Evolutionary conservation across 2,888 invertebrate genomes (phyloP), one percentile per base, ranked within the genome.

Genomic region (Mycalesis mineus): DNA sequence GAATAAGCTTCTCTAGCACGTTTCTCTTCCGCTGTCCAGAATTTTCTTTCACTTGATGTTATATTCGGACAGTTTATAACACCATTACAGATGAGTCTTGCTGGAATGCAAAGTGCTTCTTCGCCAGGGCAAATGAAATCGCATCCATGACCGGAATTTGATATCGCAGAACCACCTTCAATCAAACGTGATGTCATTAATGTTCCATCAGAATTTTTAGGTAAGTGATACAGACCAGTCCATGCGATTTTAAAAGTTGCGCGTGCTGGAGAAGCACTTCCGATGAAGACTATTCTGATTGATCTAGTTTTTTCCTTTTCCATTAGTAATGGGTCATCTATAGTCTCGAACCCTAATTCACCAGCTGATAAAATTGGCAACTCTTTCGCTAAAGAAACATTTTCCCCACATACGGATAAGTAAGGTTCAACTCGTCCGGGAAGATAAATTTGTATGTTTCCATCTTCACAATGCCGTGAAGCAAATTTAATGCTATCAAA

Each of bases 91-190:
- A 97, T 93, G 22, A 97, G 87, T 70, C 95, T 91, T 15, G 93
- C 93, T 5, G 96, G 96, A 73, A 97, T 96, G 76, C 97, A 97
- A 15, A 95, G 90, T 7, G 94, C 94, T 59, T 94, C 92, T 66
- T 95, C 94, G 2, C 96, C 96, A 0, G 97, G 97, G 80, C 97
- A 97, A 58, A 95, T 92, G 72, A 97, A 97, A 68, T 95, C 96
- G 77, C 97, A 97, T 22, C 92, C 93, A 41, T 86, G 84, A 15
- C 77, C 78, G 0, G 85, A 78, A 50, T 86, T 88, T 22, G 79
- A 64, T 55, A 83, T 81, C 6, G 75, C 73, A 13, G 62, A 60
- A 36, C 86, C 89, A 55, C 91, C 91, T 70, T 94, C 94, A 33
- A 93, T 94, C 51, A 96, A 82, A 63, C 94, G 92, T 33, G 95